Evolutionary conservation across 2,797 vertebrate species (phyloP), one percentile per base, ranked within the genome.

Genomic region (Acrocephalus scirpaceus): DNA sequence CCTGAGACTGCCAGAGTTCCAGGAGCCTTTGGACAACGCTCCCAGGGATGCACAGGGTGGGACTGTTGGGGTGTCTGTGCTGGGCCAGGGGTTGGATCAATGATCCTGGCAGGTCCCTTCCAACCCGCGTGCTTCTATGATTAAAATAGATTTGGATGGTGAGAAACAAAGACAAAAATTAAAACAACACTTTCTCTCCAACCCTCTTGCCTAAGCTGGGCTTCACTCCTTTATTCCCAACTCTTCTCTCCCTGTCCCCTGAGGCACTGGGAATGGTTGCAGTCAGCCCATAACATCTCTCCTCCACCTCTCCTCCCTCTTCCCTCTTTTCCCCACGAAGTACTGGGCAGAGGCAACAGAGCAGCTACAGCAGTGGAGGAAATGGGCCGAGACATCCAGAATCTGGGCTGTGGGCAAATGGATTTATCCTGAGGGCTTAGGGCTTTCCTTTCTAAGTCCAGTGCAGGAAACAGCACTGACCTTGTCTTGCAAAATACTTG

Each of bases 1-100:
- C 69, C 53, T 1, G 0, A 53, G 40, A n/a, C 61, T 66, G 40
- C 5, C 77, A 61, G 34, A 54, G 77, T 21, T 21, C 34, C 7
- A 61, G 70, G 54, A 48, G 6, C 0, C 0, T 34, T 27, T 34
- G 34, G 12, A 15, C n/a, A 65, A 0, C 0, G 0, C 18, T 22
- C 0, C 1, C 32, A 19, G 29, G n/a, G 58, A 34, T 73, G 34
- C 4, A 0, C 38, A 47, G 54, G 26, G 7, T 32, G 47, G 36
- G 32, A 0, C 7, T 75, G 34, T 3, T 69, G 77, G 30, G 19
- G 2, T 23, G 30, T 27, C 42, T 42, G 15, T 5, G 42, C 40
- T 36, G 18, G 22, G 34, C 2, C 61, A 23, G 15, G 14, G 2
- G 1, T 1, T 42, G 70, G 34, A 22, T 65, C 3, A 0, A 3